Percentiles rank a stretch among this genome's conserved stretches.
Conservation (phyloP, 2,888 invertebrate genomes). For the Eupeodes latifasciatus region DNA sequence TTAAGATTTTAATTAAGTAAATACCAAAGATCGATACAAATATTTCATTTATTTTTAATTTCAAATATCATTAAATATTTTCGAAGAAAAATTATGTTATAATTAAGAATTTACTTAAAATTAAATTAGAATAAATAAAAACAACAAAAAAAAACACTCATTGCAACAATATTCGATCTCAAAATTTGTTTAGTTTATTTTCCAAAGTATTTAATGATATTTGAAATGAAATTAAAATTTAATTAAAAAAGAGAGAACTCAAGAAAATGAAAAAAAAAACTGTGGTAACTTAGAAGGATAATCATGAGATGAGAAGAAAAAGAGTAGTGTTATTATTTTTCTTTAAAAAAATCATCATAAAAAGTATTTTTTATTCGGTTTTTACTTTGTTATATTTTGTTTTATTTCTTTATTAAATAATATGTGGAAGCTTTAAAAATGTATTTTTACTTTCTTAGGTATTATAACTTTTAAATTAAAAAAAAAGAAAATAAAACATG, state of each 20-base stretch:
- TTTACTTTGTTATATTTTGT: constrained; percentile 14
- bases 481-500: constrained; percentile 59
- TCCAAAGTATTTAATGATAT: constrained; percentile 36
- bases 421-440: constrained; percentile 73
- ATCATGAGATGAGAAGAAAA: constrained; percentile 13
- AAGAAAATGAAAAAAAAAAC: not conserved
- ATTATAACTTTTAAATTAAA: constrained; percentile 50
- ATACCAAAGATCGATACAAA: constrained; percentile 70
- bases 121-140: constrained; percentile 55
- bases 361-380: constrained; percentile 40
- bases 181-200: constrained; percentile 56
- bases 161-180: constrained; percentile 74
- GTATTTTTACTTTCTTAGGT: constrained; percentile 63
- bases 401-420: constrained; percentile 22
- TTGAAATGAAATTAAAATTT: constrained; percentile 8
- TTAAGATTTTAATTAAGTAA: constrained; percentile 43
- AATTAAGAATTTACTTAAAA: constrained; percentile 70
- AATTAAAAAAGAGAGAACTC: constrained; percentile 8
- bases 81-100: constrained; percentile 43
- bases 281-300: constrained; percentile 27
- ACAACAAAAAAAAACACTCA: constrained; percentile 58
- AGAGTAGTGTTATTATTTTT: constrained; percentile 23
- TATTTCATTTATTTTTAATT: constrained; percentile 28
- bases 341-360: constrained; percentile 52
- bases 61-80: constrained; percentile 35